Evolutionary conservation across 2,888 invertebrate species (phyloP).

Genomic region (Pollenia amentaria): DNA sequence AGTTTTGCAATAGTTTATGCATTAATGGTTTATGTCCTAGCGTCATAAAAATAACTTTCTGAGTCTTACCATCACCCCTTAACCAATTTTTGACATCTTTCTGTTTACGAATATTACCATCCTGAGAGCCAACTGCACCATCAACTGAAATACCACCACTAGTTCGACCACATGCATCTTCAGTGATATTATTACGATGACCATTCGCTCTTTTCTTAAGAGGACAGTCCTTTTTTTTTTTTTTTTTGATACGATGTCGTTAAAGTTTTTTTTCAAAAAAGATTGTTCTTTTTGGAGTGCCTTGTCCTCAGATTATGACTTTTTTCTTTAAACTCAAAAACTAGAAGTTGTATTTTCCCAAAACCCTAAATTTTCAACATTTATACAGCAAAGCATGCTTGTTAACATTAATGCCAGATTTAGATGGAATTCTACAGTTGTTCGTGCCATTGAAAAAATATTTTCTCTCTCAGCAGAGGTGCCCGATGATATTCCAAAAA

Average conservation of each 20-base stretch:
- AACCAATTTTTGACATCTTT: slow-evolving; percentile 20
- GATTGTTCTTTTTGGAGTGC: too few species aligned
- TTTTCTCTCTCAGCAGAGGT: slow-evolving; percentile 27
- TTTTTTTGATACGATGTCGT: too few species aligned
- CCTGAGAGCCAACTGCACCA: neutral
- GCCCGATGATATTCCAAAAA: slow-evolving; percentile 14
- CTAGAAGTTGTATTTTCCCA: too few species aligned
- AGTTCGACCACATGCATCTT: slow-evolving; percentile 9
- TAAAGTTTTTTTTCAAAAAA: too few species aligned
- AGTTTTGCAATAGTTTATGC: slow-evolving; percentile 64
- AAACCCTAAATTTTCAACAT: too few species aligned
- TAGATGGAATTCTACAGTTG: slow-evolving; percentile 24
- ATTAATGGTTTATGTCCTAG: slow-evolving; percentile 51
- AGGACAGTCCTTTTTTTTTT: too few species aligned
- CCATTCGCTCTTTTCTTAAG: too few species aligned
- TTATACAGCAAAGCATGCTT: slow-evolving; percentile 42
- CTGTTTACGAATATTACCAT: slow-evolving; percentile 2
- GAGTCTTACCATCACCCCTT: slow-evolving; percentile 57
- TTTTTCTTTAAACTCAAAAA: too few species aligned
- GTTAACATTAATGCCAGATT: slow-evolving; percentile 40
- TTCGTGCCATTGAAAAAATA: slow-evolving; percentile 24
- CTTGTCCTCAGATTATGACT: too few species aligned
- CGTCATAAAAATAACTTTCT: slow-evolving; percentile 64
- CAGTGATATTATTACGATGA: slow-evolving; percentile 46
- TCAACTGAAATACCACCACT: neutral